Base-by-base conservation (phyloP, 1,140 invertebrate species). In the Lanistes nyassanus region DNA sequence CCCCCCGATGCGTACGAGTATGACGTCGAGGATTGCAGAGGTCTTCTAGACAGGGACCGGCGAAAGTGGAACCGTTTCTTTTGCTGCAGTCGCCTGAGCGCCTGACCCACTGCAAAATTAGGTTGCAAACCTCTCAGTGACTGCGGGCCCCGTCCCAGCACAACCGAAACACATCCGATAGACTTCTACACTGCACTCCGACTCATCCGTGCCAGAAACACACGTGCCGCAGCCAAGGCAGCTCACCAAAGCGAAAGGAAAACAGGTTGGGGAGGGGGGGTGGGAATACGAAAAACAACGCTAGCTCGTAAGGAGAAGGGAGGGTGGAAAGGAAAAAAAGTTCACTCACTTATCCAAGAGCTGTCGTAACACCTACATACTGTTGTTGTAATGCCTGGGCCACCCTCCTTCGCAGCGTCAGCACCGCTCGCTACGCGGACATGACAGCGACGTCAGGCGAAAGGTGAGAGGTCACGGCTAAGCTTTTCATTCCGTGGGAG, bases 51-150 rank as follows among this genome's bases (percentile, higher is more conserved):
- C 21, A 73, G 39, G 31, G 70, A 73, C 21, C 70, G 70, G 13
- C 56, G 70, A 47, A 73, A 73, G 34, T 73, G 70, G 58, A 73
- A 70, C 11, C 68, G 53, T 55, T 42, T 70, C 51, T 70, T 70
- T 29, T 51, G 51, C 68, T 70, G 68, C 16, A 70, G 23, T 16
- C 68, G 68, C 36, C 68, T 31, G n/a, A 51, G 37, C 29, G 68
- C 53, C 26, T 70, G 68, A 23, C 68, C 68, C 68, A 70, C 68
- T 70, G 68, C 42, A 23, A 56, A 56, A 56, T 5, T 34, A 34
- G 56, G 13, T 6, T 0, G 26, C 26, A 23, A 36, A 1, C 21
- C 7, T 19, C 34, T 31, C 9, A 2, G 26, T 34, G 1, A 36
- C n/a, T 19, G 29, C 26, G 23, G 2, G 31, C 6, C 62, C 16